Conservation (phyloP, 2,797 vertebrate genomes). For the Schizothorax lantsangensis region DNA sequence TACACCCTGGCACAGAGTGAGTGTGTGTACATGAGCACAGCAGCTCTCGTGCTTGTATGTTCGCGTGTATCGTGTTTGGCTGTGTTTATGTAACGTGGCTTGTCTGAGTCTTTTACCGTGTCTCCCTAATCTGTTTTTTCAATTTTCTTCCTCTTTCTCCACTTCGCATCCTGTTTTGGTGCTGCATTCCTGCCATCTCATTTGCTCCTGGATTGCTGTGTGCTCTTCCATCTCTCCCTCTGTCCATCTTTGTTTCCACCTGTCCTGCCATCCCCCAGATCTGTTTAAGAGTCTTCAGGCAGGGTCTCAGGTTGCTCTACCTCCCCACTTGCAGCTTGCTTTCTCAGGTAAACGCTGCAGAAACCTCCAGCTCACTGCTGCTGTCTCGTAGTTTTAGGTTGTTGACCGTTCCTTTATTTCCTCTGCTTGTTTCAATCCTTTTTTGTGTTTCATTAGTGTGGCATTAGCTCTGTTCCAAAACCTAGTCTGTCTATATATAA, state of each 20-base stretch:
- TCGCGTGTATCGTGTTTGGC: background rate
- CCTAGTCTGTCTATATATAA: background rate
- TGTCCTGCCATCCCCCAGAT: conserved; percentile 78
- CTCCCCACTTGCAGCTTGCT: conserved; percentile 96
- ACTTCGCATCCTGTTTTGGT: background rate
- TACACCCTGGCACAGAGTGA: conserved; percentile 94
- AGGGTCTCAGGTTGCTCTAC: conserved; percentile 92
- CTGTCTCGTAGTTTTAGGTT: conserved; percentile 12
- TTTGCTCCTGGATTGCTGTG: conserved; percentile 41
- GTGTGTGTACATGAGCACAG: conserved; percentile 70
- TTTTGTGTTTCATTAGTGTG: background rate
- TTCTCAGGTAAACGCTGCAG: conserved; percentile 88
- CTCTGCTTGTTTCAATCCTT: background rate
- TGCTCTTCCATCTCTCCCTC: conserved; percentile 47
- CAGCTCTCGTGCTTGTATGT: background rate
- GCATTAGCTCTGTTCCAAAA: background rate
- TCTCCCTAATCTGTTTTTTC: conserved; percentile 44
- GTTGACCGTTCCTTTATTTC: conserved; percentile 19
- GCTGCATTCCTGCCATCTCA: conserved; percentile 45
- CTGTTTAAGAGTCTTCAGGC: conserved; percentile 99
- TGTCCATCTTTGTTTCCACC: conserved; percentile 56
- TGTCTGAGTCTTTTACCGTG: background rate
- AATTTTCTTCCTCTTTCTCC: background rate
- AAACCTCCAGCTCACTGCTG: conserved; percentile 22
- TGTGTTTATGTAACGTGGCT: conserved; percentile 12